These are phyloP conservation scores for Proteles cristata DNA, from an alignment of 2,113 vertebrate species.

Conservation along the genomic window DNA sequence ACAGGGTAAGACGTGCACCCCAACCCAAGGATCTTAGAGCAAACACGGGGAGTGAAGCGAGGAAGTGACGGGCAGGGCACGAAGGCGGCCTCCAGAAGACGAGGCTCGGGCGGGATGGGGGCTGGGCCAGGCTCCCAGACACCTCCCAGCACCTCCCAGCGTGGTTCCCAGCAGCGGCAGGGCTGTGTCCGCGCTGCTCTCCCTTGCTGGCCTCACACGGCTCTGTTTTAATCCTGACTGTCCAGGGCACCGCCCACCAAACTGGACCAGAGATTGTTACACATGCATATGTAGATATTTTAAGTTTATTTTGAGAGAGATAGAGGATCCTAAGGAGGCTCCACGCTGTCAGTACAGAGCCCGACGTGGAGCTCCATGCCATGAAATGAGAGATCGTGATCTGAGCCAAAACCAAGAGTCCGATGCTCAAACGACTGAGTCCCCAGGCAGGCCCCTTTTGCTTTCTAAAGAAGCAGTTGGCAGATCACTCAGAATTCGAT, in stretches of 20 bases:
- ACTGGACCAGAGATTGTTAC: neutral
- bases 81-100: neutral
- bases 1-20: neutral
- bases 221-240: neutral
- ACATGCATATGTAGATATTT: too few relatives aligned
- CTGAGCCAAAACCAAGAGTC: too few relatives aligned
- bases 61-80: neutral
- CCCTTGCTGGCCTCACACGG: neutral
- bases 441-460: too few relatives aligned
- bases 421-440: too few relatives aligned
- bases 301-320: too few relatives aligned
- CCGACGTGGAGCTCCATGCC: too few relatives aligned
- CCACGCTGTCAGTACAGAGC: too few relatives aligned
- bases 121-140: neutral
- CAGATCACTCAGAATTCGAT: neutral
- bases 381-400: too few relatives aligned
- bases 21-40: neutral
- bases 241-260: neutral
- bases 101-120: neutral
- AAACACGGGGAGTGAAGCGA: neutral
- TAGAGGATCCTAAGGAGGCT: too few relatives aligned
- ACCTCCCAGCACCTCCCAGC: neutral
- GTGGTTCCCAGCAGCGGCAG: accelerated
- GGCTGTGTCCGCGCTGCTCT: neutral
- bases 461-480: neutral